Percentiles rank a stretch among this genome's conserved stretches.
phyloP scores from a whole-genome alignment of 2,113 vertebrate genomes.

The Sus scrofa region DNA sequence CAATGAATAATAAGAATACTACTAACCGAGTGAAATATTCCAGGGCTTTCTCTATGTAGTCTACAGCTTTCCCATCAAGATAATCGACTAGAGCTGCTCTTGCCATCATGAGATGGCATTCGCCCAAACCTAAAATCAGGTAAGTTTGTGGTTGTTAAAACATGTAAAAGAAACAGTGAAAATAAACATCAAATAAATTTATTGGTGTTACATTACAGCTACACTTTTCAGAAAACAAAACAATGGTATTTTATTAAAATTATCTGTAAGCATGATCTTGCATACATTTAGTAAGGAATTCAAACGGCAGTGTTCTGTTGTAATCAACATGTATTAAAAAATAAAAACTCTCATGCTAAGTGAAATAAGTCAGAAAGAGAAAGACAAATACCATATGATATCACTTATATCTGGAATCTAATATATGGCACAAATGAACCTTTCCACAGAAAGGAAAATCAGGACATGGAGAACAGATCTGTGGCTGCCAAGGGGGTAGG shows the following conservation, averaged over 20 bases:
- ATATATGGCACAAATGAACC: too few species aligned
- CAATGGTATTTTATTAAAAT: constrained; percentile 54
- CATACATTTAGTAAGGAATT: neutral
- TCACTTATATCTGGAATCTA: too few species aligned
- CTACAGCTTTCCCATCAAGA: constrained; percentile 94
- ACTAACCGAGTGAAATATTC: constrained; percentile 94
- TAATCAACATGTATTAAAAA: constrained; percentile 3
- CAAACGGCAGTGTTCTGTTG: neutral
- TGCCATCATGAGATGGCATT: constrained; percentile 94
- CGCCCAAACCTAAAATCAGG: constrained; percentile 93
- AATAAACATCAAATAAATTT: constrained; percentile 20
- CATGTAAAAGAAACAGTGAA: constrained; percentile 8
- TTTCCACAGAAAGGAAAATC: too few species aligned
- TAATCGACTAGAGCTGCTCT: constrained; percentile 92
- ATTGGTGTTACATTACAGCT: neutral
- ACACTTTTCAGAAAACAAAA: constrained; percentile 28
- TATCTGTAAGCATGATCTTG: constrained; percentile 35
- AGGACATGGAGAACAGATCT: too few species aligned
- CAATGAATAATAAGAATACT: constrained; percentile 38
- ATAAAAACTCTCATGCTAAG: neutral
- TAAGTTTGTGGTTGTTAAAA: constrained; percentile 41
- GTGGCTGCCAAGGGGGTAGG: too few species aligned
- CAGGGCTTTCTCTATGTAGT: constrained; percentile 93
- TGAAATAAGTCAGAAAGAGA: too few species aligned
- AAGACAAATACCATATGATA: too few species aligned